Evolutionary conservation across 2,113 vertebrate species (phyloP), one percentile per base, ranked within the genome.

Genomic region (Seriola aureovittata): DNA sequence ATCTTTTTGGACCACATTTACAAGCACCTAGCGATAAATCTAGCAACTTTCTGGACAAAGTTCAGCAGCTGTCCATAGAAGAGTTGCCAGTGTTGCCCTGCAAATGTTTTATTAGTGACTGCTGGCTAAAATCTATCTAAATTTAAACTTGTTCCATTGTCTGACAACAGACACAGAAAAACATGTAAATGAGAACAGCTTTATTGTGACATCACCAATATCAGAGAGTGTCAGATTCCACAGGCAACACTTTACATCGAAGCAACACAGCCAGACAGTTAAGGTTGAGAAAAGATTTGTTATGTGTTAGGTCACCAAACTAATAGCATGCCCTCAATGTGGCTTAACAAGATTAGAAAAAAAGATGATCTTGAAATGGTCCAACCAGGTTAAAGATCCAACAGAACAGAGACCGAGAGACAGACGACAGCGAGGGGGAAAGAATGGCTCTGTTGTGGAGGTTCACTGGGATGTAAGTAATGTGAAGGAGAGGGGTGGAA

Each of bases 391-490:
- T 57, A 12, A 19, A 54, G 19, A 62, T 70, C 29, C 32, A 60
- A 21, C 70, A 71, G 73, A 29, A 2, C 60, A 71, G 32, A 81
- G 7, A 64, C 42, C 1, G 46, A 57, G 5, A 50, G 46, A 29
- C 68, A 75, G 50, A 16, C 29, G 16, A 44, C n/a, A 34, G 73
- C 1, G 44, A 55, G 67, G 36, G 48, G 42, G 57, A 59, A 52
- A 83, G 86, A 91, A 67, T 8, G 63, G 62, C 64, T 85, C 69
- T 66, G 77, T 79, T 85, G 85, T 84, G 52, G 62, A 48, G 38
- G 12, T 8, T 86, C 85, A 79, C 69, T 81, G 80, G 59, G 78
- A 58, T 81, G 81, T 13, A 58, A 86, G 71, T 88, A 92, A 92
- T 86, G 68, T 58, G 42, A 69, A 86, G 68, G 46, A 82, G 80